Base-by-base conservation (phyloP, 2,888 invertebrate species). In the Ephialtes manifestator region DNA sequence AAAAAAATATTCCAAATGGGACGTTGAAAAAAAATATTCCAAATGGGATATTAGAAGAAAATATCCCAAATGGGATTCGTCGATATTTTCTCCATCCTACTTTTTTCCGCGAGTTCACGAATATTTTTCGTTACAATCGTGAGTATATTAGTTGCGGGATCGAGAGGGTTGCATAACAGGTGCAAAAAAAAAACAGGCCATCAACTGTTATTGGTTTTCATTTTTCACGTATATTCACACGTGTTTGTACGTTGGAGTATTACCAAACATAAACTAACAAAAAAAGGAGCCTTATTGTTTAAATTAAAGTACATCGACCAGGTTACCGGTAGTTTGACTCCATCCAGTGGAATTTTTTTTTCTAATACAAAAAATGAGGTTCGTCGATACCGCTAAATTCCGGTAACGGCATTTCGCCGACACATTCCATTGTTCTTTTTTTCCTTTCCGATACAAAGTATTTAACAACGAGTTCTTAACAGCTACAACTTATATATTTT, bases 321-420 rank as follows among this genome's bases (percentile, higher is more conserved):
- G 51, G 15, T n/a, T 20, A 31, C 18, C 28, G 5, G n/a, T 24
- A 63, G 39, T 53, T 46, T 0, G 28, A 63, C 63, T 53, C 63
- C 63, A 2, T 35, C 1, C 1, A 13, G n/a, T 39, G 43, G 46
- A 35, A 60, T 13, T 4, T 18, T 31, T 39, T 4, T 46, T 72
- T 20, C n/a, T 58, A 58, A 75, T 46, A 51, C 48, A 72, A 24
- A 24, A 74, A 81, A 81, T 81, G 60, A 78, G 78, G 81, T 78
- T 43, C 8, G 2, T 51, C 76, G 53, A 48, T 31, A 63, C 13
- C 51, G n/a, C 51, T 11, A 11, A 1, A 7, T 13, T 48, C 20
- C 46, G 31, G 28, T 13, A 28, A 55, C 18, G 13, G 55, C 10
- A 15, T 18, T 46, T 55, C 20, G 67, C 75, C 48, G 51, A 48